These are phyloP conservation scores for Salvelinus sp. DNA, from an alignment of 2,113 vertebrate genomes.

Conservation along the genomic window DNA sequence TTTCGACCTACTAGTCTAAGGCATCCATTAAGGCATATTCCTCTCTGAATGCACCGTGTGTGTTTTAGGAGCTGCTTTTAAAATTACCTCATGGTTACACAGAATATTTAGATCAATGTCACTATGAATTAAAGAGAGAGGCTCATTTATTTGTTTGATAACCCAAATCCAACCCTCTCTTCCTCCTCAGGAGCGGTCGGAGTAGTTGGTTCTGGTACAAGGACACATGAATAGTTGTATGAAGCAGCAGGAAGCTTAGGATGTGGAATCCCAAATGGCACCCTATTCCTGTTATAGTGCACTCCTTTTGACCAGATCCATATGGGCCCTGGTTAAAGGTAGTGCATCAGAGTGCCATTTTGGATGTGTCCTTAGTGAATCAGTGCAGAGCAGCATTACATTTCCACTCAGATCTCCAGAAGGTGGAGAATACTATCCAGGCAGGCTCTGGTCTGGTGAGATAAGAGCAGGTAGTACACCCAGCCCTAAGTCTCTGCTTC, in stretches of 20 bases:
- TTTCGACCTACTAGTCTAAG: background rate
- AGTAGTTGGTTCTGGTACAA: conserved; percentile 31
- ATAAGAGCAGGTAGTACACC: background rate
- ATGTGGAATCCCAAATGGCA: no score
- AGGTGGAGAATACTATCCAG: conserved; percentile 38
- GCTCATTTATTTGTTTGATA: conserved; percentile 9
- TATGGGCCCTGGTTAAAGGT: no score
- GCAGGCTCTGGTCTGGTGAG: background rate
- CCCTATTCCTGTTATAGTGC: no score
- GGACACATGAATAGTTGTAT: conserved; percentile 47
- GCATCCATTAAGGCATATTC: background rate
- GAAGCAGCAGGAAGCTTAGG: conserved; percentile 30
- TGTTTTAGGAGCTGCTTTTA: background rate
- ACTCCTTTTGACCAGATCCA: no score
- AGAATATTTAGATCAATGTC: background rate
- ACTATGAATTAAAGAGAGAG: background rate
- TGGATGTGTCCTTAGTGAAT: conserved; percentile 13
- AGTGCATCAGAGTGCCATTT: no score
- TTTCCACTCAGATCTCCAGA: conserved; percentile 35
- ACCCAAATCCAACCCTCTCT: background rate
- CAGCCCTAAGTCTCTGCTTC: no score
- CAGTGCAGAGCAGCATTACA: conserved; percentile 48
- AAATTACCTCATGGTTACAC: background rate
- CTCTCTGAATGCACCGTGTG: background rate
- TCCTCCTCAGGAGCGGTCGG: conserved; percentile 17